These are phyloP conservation scores for Lepidurus arcticus DNA, from an alignment of 1,140 invertebrate genomes.

Conservation along the genomic window DNA sequence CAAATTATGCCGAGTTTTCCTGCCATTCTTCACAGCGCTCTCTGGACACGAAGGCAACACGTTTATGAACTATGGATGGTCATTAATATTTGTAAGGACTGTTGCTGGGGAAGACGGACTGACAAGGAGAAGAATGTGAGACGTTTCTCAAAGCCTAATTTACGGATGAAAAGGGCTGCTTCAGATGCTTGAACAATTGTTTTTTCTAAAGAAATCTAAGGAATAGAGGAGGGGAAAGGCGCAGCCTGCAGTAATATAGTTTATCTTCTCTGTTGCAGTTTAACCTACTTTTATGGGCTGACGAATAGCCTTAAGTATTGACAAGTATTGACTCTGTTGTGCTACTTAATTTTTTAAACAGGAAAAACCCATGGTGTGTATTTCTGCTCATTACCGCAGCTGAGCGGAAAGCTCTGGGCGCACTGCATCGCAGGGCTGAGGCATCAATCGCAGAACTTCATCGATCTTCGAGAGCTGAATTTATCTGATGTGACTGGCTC, in stretches of 20 bases:
- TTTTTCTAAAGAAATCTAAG: too few relatives aligned
- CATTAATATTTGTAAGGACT: conserved; percentile 8
- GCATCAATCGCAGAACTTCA: background rate
- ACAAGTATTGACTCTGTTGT: too few relatives aligned
- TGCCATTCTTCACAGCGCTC: background rate
- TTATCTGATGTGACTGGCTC: background rate
- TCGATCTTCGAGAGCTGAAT: conserved; percentile 9
- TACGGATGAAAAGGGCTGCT: background rate
- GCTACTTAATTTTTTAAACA: too few relatives aligned
- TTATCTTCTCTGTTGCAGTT: too few relatives aligned
- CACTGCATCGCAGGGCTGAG: background rate
- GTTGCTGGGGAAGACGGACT: conserved; percentile 9
- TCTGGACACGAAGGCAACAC: background rate
- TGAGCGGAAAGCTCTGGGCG: background rate
- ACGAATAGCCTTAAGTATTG: too few relatives aligned
- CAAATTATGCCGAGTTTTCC: background rate
- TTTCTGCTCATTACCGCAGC: too few relatives aligned
- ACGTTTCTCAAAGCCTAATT: background rate
- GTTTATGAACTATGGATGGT: conserved; percentile 22
- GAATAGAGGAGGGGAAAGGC: too few relatives aligned
- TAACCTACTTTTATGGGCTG: too few relatives aligned
- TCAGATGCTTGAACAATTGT: background rate
- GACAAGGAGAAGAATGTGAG: conserved; percentile 7
- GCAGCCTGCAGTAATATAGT: too few relatives aligned
- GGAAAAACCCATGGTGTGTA: too few relatives aligned